Percentiles rank a stretch among this genome's conserved stretches.
Conservation (phyloP, 2,888 invertebrate genomes). For the Pterostichus madidus region DNA sequence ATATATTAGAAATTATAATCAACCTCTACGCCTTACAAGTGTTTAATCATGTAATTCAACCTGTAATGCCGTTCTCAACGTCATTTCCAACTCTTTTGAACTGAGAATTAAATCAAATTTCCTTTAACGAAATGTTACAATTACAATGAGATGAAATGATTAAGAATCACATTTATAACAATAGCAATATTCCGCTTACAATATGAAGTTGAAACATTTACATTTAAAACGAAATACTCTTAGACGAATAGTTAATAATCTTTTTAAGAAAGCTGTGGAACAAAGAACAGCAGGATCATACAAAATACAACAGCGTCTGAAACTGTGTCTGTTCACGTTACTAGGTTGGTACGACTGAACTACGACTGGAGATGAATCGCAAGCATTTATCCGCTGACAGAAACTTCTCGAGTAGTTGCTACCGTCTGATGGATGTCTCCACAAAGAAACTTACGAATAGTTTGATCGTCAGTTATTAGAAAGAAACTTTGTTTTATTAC, state of each 20-base stretch:
- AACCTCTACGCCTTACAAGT: not conserved
- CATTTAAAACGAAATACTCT: constrained; percentile 39
- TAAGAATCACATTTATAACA: constrained; percentile 48
- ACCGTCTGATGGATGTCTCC: constrained; percentile 48
- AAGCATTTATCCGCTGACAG: constrained; percentile 47
- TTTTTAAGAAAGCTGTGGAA: constrained; percentile 43
- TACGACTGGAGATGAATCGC: constrained; percentile 45
- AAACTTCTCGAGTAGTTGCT: constrained; percentile 47
- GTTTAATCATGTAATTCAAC: constrained; percentile 22
- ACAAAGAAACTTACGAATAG: constrained; percentile 55
- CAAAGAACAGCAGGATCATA: constrained; percentile 46
- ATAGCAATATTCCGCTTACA: constrained; percentile 24
- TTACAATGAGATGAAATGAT: constrained; percentile 34
- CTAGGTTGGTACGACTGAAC: constrained; percentile 11
- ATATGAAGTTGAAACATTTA: constrained; percentile 30
- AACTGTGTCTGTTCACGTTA: constrained; percentile 8
- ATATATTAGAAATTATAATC: no score
- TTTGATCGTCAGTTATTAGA: constrained; percentile 53
- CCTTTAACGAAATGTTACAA: constrained; percentile 3
- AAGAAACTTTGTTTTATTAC: constrained; percentile 37
- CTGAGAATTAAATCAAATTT: constrained; percentile 21
- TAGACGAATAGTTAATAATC: constrained; percentile 57
- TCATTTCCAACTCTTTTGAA: constrained; percentile 17
- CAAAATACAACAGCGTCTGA: constrained; percentile 24
- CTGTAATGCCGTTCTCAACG: not conserved